Base-by-base conservation (phyloP, 1,140 invertebrate genomes). In the Drosophila navojoa region DNA sequence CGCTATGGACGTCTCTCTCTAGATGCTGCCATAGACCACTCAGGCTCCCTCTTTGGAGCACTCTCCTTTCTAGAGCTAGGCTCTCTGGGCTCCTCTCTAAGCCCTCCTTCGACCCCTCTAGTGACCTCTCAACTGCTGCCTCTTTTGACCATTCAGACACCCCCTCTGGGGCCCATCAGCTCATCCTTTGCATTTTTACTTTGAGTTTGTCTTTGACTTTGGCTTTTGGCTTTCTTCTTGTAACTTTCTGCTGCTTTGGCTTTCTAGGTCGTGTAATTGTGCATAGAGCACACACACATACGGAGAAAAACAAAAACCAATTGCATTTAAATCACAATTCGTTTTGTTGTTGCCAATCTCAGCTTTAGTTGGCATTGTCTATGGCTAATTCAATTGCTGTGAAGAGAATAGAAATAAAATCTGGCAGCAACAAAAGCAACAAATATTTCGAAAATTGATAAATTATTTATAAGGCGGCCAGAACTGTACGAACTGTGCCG, bases 261-360 rank as follows among this genome's bases (percentile, higher is more conserved):
- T 89, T 87, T 87, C 84, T 87, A 87, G 84, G 84, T 87, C 84
- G 84, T 87, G 84, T 87, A 89, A 87, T 87, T 87, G 79, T 87
- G 75, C 79, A 76, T 75, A 87, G 55, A 67, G 79, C 70, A 67
- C 60, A 73, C 47, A 47, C 60, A 71, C 9, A 49, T 13, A 69
- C 49, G 54, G 44, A 40, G 59, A 55, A 53, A 60, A 35, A 74
- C 29, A 77, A 81, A 81, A 84, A 77, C 79, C 84, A 89, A 87
- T 87, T 87, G 84, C 84, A 87, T 87, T 87, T 87, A 84, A 89
- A 87, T 87, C 84, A 84, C 84, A 87, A 82, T 84, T 86, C 68
- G 74, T 49, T 71, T 71, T 80, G 71, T 50, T 73, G 77, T 76
- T 62, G 55, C 63, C 55, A 71, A 68, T 72, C 63, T 52, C 47